phyloP scores from a whole-genome alignment of 2,113 vertebrate genomes.

The Phalacrocorax brasilianus region DNA sequence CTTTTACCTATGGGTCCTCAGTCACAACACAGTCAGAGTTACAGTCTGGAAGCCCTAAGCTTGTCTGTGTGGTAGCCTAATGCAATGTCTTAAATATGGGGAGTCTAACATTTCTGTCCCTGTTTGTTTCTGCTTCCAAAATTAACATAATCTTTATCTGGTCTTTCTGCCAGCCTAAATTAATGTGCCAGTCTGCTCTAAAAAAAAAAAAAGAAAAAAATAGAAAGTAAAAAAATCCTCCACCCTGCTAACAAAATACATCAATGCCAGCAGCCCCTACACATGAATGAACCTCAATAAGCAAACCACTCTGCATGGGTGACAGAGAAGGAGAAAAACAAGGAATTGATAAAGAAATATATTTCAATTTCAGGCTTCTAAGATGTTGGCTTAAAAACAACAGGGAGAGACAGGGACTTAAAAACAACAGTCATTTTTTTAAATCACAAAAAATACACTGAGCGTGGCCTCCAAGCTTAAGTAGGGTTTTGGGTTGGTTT shows the following conservation, averaged over 20 bases:
- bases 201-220: not conserved
- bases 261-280: constrained; percentile 53
- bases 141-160: constrained; percentile 21
- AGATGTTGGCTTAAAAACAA: constrained; percentile 1
- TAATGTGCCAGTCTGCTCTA: not conserved
- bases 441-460: not conserved
- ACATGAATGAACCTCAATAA: constrained; percentile 55
- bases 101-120: not conserved
- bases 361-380: constrained; percentile 22
- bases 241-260: constrained; percentile 20
- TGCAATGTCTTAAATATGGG: not conserved
- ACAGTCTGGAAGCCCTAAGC: not conserved
- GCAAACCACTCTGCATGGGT: constrained; percentile 24
- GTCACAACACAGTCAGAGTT: not conserved
- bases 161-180: not conserved
- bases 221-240: not conserved
- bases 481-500: not conserved
- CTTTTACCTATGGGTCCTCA: not conserved
- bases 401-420: not conserved
- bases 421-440: not conserved
- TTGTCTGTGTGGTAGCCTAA: not conserved
- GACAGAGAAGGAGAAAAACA: constrained; percentile 39
- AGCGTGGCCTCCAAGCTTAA: not conserved
- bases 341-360: constrained; percentile 45
- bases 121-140: constrained; percentile 10